Conservation (phyloP, 1,140 invertebrate species). For the Drosophila lini region DNA sequence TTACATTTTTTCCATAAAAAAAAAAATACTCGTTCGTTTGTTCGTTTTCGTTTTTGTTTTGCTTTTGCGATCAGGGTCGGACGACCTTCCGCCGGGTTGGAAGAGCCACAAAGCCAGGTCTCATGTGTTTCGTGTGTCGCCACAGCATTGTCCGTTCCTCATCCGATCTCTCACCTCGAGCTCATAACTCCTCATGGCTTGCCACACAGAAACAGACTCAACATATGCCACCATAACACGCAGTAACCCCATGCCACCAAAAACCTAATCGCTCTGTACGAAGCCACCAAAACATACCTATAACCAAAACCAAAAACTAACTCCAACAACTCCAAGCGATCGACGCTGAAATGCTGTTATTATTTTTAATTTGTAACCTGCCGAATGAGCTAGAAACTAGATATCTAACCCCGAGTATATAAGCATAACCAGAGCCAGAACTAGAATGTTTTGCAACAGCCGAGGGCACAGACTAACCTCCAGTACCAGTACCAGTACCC, state of each 20-base stretch:
- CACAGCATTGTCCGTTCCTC: constrained; percentile 63
- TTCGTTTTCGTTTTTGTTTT: constrained; percentile 28
- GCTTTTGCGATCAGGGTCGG: constrained; percentile 18
- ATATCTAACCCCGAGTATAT: constrained; percentile 19
- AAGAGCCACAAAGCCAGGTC: constrained; percentile 16
- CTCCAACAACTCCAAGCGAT: constrained; percentile 32
- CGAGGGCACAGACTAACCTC: constrained; percentile 41
- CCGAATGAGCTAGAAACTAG: constrained; percentile 33
- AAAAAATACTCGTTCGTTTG: background rate
- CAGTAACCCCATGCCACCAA: constrained; percentile 17
- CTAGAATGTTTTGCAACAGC: constrained; percentile 36
- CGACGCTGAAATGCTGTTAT: constrained; percentile 67
- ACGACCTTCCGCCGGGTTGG: constrained; percentile 29
- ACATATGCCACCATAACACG: constrained; percentile 50
- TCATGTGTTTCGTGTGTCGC: constrained; percentile 57
- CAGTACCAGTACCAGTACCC: constrained; percentile 35
- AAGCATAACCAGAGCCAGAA: constrained; percentile 23
- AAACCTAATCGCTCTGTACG: constrained; percentile 21
- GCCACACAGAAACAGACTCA: constrained; percentile 29
- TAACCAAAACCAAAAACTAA: constrained; percentile 18
- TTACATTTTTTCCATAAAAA: constrained; percentile 39
- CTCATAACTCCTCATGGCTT: constrained; percentile 65
- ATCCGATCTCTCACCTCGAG: constrained; percentile 61
- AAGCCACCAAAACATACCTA: constrained; percentile 10
- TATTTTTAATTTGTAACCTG: constrained; percentile 80